Conservation (phyloP, 2,888 invertebrate genomes). For the Anarsia innoxiella region DNA sequence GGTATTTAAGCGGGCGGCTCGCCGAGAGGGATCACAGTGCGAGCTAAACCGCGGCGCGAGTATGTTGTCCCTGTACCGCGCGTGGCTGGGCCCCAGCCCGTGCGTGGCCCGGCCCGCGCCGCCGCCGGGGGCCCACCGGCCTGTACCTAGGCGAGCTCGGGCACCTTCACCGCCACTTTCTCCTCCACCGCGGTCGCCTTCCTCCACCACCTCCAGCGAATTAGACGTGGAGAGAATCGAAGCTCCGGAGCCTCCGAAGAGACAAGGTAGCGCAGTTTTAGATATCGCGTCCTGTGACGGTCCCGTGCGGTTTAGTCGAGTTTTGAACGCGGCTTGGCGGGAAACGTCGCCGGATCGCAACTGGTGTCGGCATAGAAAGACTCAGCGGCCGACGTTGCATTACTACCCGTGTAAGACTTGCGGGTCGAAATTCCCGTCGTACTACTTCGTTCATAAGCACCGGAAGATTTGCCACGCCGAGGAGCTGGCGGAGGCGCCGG, state of each 20-base stretch:
- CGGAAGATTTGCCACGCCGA: constrained; percentile 88
- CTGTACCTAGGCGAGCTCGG: constrained; percentile 53
- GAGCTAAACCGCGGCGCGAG: constrained; percentile 17
- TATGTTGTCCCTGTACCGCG: constrained; percentile 71
- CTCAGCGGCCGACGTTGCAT: constrained; percentile 84
- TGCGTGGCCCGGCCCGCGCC: constrained; percentile 63
- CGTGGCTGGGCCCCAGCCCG: constrained; percentile 68
- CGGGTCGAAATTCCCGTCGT: constrained; percentile 93
- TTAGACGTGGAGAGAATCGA: constrained; percentile 62
- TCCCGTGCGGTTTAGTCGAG: constrained; percentile 88
- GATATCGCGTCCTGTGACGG: constrained; percentile 96
- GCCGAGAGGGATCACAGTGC: background rate
- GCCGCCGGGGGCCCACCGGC: constrained; percentile 65
- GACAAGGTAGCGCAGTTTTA: constrained; percentile 73
- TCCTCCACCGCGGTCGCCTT: constrained; percentile 53
- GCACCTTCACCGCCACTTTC: constrained; percentile 47
- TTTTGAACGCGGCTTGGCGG: constrained; percentile 87
- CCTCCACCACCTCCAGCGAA: constrained; percentile 60
- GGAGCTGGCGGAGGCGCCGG: constrained; percentile 42
- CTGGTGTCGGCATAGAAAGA: constrained; percentile 91
- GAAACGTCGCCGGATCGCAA: constrained; percentile 74
- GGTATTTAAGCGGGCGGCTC: constrained; percentile 5
- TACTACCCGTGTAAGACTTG: constrained; percentile 96
- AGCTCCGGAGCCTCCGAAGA: constrained; percentile 36
- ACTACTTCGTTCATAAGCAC: constrained; percentile 95